Percentiles rank a stretch among this genome's conserved stretches.
phyloP scores from a whole-genome alignment of 2,797 vertebrate genomes.

The Anisognathus igniventris region DNA sequence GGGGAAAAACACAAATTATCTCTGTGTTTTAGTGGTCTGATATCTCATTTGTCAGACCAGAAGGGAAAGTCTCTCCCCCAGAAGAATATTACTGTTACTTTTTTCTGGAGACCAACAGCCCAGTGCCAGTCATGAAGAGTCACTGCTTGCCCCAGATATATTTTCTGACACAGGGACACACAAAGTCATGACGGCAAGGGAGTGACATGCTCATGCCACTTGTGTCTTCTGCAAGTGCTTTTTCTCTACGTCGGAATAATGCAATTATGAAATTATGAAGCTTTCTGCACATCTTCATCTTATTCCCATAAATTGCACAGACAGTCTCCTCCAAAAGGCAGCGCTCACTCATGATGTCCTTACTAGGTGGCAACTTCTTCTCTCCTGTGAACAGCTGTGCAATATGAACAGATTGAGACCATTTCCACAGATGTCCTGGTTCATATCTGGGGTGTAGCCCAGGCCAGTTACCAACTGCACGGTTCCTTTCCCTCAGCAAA shows the following conservation, averaged over 20 bases:
- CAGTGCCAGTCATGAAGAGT: neutral
- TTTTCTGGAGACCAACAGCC: neutral
- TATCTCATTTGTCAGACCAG: neutral
- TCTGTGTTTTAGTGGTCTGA: neutral
- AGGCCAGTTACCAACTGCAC: neutral
- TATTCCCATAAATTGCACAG: neutral
- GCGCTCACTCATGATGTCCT: neutral
- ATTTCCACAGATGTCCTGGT: neutral
- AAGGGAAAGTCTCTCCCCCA: neutral
- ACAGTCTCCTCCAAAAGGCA: accelerated
- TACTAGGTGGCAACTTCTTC: neutral
- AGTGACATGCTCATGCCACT: neutral
- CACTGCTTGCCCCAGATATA: neutral
- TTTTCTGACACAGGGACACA: neutral
- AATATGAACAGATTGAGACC: neutral
- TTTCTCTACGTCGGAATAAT: neutral
- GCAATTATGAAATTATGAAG: neutral
- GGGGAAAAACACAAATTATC: neutral
- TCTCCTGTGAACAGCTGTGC: neutral
- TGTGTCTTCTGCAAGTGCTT: neutral
- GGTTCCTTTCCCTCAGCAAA: neutral
- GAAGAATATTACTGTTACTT: neutral
- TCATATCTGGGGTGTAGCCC: neutral
- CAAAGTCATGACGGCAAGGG: neutral
- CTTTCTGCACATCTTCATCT: neutral